Percentiles rank a stretch among this genome's conserved stretches.
Evolutionary conservation across 2,113 vertebrate genomes (phyloP).

Genomic region (Callionymus lyra): DNA sequence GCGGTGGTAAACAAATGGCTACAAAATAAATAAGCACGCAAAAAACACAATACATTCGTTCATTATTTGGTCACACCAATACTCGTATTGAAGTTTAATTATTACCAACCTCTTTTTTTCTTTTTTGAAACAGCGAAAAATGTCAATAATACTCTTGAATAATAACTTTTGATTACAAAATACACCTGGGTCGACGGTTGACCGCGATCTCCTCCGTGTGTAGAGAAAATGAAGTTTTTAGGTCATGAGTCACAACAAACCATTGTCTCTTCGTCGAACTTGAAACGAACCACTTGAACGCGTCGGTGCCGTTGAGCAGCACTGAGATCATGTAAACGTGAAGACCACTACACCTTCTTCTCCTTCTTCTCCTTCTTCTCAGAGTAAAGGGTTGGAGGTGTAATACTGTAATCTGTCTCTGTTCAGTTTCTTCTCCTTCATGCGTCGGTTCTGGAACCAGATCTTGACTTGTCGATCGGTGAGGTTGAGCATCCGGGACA

Average conservation of each 20-base stretch:
- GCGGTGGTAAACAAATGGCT: slow-evolving; percentile 43
- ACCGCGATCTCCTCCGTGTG: slow-evolving; percentile 14
- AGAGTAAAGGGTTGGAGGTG: slow-evolving; percentile 89
- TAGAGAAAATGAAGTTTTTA: slow-evolving; percentile 11
- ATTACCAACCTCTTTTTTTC: slow-evolving; percentile 22
- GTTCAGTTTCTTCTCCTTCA: slow-evolving; percentile 99
- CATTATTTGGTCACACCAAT: slow-evolving; percentile 61
- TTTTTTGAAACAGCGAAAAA: slow-evolving; percentile 33
- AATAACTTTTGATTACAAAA: slow-evolving; percentile 53
- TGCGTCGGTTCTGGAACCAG: slow-evolving; percentile 97
- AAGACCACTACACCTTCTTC: too few relatives aligned
- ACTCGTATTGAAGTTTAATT: slow-evolving; percentile 22
- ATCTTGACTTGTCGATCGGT: slow-evolving; percentile 98
- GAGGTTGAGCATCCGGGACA: slow-evolving; percentile 96
- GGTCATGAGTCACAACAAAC: too few relatives aligned
- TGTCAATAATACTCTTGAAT: slow-evolving; percentile 11
- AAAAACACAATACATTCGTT: slow-evolving; percentile 31
- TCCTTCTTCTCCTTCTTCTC: too few relatives aligned
- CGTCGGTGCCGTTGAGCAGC: too few relatives aligned
- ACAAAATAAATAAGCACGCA: slow-evolving; percentile 61
- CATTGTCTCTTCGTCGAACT: slow-evolving; percentile 57
- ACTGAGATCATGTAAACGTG: too few relatives aligned
- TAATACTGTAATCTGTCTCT: slow-evolving; percentile 97
- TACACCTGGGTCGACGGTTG: slow-evolving; percentile 33
- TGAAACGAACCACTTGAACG: slow-evolving; percentile 51